A percentile compares a stretch with the other conserved stretches of the same genome.
phyloP scores from a whole-genome alignment of 2,797 vertebrate species.

The Cyprinodon diabolis region DNA sequence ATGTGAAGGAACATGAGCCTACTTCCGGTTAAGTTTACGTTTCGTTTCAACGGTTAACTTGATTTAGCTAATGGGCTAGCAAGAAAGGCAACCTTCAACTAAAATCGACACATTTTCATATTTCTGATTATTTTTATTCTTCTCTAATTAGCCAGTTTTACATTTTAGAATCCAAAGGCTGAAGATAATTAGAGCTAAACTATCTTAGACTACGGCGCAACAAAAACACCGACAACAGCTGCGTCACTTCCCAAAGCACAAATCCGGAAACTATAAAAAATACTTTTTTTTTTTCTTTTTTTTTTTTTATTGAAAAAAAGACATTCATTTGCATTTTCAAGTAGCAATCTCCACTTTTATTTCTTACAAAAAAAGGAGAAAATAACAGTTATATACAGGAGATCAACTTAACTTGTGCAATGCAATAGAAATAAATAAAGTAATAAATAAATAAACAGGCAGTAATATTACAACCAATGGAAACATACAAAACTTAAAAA shows the following conservation, averaged over 20 bases:
- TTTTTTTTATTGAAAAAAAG: no score
- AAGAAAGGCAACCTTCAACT: background rate
- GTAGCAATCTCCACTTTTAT: no score
- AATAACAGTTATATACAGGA: no score
- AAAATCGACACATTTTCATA: fast-evolving
- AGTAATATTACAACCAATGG: no score
- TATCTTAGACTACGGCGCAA: background rate
- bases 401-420: no score
- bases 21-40: slow-evolving; percentile 24
- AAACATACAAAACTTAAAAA: no score
- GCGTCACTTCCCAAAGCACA: slow-evolving; percentile 35
- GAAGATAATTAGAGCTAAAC: background rate
- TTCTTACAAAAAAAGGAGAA: no score
- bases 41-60: background rate
- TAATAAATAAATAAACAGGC: no score
- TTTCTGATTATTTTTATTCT: fast-evolving
- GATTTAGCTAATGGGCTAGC: slow-evolving; percentile 22
- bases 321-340: no score
- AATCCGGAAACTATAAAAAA: background rate
- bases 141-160: background rate
- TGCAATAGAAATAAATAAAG: no score
- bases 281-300: no score
- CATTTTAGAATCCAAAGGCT: background rate
- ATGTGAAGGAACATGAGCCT: slow-evolving; percentile 4
- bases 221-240: slow-evolving; percentile 3